phyloP scores from a whole-genome alignment of 2,888 invertebrate species.

The Thalpophila matura region DNA sequence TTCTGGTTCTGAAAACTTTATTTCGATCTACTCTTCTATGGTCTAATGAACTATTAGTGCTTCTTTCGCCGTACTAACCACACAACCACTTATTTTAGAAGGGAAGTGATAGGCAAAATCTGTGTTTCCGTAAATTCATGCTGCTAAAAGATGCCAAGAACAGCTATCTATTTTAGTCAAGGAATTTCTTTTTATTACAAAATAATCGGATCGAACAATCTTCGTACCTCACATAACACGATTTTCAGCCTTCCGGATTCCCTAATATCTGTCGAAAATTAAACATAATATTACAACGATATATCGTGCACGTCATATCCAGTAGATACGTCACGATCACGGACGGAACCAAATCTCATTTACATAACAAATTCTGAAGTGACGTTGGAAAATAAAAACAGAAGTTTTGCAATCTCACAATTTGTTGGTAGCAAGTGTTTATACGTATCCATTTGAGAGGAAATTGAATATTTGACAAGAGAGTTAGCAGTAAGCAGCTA shows the following conservation, averaged over 20 bases:
- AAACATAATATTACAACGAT: slow-evolving; percentile 30
- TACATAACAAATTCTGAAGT: slow-evolving; percentile 50
- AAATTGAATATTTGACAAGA: no score
- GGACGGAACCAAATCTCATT: slow-evolving; percentile 48
- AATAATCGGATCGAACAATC: slow-evolving; percentile 12
- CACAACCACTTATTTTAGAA: no score
- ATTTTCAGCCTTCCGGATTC: slow-evolving; percentile 23
- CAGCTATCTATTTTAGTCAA: neutral
- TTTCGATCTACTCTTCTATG: no score
- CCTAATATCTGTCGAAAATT: slow-evolving; percentile 42
- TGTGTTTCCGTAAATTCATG: no score
- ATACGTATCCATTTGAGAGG: no score
- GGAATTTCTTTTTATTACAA: slow-evolving; percentile 9
- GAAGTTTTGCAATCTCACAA: neutral
- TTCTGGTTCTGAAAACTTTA: no score
- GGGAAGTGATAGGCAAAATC: no score
- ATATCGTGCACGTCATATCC: slow-evolving; percentile 41
- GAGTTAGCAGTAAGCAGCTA: no score
- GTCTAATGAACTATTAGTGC: no score
- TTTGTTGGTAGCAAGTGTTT: no score
- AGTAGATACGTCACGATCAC: slow-evolving; percentile 48
- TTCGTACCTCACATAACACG: no score
- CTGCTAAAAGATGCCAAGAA: neutral
- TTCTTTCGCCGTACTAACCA: no score
- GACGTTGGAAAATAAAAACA: neutral